Conservation (phyloP, 2,888 invertebrate genomes). For the Drosophila imparisetae region DNA sequence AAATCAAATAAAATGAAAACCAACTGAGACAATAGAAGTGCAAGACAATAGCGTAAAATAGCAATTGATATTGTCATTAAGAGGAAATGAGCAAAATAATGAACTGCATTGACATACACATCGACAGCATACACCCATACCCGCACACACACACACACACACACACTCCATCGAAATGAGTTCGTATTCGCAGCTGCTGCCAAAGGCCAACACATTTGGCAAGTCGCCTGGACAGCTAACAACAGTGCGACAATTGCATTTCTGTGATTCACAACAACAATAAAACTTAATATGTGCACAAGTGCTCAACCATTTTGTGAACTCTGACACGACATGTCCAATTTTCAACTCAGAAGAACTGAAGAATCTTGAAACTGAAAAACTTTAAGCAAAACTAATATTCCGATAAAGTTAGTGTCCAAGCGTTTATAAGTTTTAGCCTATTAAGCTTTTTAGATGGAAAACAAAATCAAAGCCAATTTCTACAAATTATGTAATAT, state of each 20-base stretch:
- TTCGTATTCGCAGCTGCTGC: slow-evolving; percentile 62
- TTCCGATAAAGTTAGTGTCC: not conserved
- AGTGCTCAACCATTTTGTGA: slow-evolving; percentile 1
- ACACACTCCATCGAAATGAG: slow-evolving; percentile 17
- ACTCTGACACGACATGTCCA: not conserved
- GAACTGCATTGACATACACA: slow-evolving; percentile 48
- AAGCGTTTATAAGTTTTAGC: not conserved
- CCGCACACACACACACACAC: not conserved
- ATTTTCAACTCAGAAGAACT: not conserved
- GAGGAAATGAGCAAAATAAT: slow-evolving; percentile 77
- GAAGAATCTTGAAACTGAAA: not conserved
- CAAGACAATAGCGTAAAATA: slow-evolving; percentile 72
- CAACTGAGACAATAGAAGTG: slow-evolving; percentile 69
- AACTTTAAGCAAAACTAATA: slow-evolving; percentile 1
- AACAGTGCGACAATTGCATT: slow-evolving; percentile 42
- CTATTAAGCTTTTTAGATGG: not conserved
- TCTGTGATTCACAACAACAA: slow-evolving; percentile 14
- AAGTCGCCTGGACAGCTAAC: slow-evolving; percentile 33
- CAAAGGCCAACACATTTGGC: slow-evolving; percentile 53
- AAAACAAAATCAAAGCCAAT: not conserved
- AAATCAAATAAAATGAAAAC: slow-evolving; percentile 71
- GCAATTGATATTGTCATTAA: slow-evolving; percentile 80
- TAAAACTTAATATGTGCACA: not conserved
- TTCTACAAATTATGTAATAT: not conserved
- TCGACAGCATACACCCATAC: not conserved